phyloP scores from a whole-genome alignment of 2,113 vertebrate genomes.

The Cnemophilus loriae region DNA sequence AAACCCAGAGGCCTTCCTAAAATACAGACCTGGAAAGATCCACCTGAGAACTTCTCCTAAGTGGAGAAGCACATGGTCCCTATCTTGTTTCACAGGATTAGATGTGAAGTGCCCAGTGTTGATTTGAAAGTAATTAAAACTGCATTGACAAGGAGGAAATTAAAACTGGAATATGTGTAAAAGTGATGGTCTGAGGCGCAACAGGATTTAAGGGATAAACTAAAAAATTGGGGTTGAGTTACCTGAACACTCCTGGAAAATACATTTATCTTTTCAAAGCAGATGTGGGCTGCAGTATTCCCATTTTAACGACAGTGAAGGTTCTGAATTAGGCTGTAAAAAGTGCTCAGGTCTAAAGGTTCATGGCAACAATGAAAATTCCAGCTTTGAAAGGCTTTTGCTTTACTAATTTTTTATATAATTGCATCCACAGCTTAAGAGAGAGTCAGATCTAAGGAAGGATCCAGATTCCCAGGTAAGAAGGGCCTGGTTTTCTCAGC shows the following conservation, averaged over 20 bases:
- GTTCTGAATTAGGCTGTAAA: background rate
- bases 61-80: background rate
- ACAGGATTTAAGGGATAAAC: background rate
- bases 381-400: background rate
- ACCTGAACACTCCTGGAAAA: background rate
- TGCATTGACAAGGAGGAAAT: background rate
- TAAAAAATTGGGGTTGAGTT: background rate
- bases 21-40: background rate
- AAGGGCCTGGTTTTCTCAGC: background rate
- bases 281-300: background rate
- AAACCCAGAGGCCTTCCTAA: background rate
- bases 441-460: background rate
- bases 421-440: background rate
- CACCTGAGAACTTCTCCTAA: background rate
- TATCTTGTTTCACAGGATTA: background rate
- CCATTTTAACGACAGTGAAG: no score
- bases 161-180: background rate
- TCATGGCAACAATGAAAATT: background rate
- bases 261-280: background rate
- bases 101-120: background rate
- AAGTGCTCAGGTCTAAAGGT: background rate
- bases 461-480: background rate
- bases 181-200: background rate
- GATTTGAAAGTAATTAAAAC: background rate
- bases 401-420: background rate